These are phyloP conservation scores for Phataginus tricuspis DNA, from an alignment of 2,797 vertebrate genomes.

Conservation along the genomic window DNA sequence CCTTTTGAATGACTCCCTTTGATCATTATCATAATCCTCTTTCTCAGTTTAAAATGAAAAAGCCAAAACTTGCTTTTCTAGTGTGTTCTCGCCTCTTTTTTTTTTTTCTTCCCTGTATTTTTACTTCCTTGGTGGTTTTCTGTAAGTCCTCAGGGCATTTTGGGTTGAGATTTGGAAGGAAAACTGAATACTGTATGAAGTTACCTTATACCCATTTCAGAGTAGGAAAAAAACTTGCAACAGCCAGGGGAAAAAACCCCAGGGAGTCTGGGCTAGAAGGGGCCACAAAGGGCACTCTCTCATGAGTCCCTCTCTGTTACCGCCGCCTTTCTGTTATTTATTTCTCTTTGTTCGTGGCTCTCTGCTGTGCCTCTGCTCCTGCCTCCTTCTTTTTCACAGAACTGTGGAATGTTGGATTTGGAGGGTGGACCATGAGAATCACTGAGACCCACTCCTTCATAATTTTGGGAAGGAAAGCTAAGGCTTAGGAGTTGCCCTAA, in stretches of 20 bases:
- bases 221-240: conserved; percentile 47
- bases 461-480: conserved; percentile 25
- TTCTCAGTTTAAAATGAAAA: conserved; percentile 56
- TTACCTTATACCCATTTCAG: conserved; percentile 59
- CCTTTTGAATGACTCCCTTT: conserved; percentile 5
- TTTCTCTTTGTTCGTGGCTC: neutral
- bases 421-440: neutral
- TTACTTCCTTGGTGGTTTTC: conserved; percentile 65
- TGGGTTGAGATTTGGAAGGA: conserved; percentile 59
- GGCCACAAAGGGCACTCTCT: conserved; percentile 53
- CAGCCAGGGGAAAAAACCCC: conserved; percentile 2
- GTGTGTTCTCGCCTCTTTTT: neutral
- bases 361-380: neutral
- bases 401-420: neutral
- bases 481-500: neutral
- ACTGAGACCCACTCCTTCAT: neutral
- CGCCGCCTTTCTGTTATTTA: conserved; percentile 2
- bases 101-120: neutral
- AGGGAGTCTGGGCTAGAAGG: conserved; percentile 46
- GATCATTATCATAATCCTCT: conserved; percentile 53
- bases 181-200: conserved; percentile 54
- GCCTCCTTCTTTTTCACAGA: neutral
- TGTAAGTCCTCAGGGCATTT: conserved; percentile 54
- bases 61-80: neutral
- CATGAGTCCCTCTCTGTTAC: neutral